Base-by-base conservation (phyloP, 2,113 vertebrate species). In the Phrynosoma platyrhinos region DNA sequence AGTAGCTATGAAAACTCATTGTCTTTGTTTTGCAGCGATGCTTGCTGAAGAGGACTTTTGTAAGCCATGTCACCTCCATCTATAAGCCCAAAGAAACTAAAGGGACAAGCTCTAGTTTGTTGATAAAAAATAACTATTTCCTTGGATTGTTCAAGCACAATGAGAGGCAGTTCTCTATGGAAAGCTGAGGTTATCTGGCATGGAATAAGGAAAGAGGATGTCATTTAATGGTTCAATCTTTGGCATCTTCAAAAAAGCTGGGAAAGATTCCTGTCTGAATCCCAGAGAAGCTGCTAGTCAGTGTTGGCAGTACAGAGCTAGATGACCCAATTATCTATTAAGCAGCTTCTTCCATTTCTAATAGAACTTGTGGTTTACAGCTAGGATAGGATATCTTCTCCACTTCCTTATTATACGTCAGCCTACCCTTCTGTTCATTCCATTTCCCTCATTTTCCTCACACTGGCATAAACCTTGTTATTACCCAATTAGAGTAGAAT, bases 1-100 rank as follows among this genome's bases (percentile, higher is more conserved):
- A 69, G 78, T 47, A 69, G 40, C 77, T 0, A 0, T 2, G 0
- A 0, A 1, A 66, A 75, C 30, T 32, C 25, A 12, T 30, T 66
- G 58, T 53, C 42, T 40, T 74, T 80, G 78, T 53, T 89, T 32
- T 90, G 47, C 74, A 20, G n/a, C 32, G 0, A 0, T 32, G 55
- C 69, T 81, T 14, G 32, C 47, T 68, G 36, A 75, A 23, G n/a
- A 76, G 30, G 78, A 47, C n/a, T 77, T 64, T 47, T 25, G 62
- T n/a, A 53, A 76, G 42, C 52, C 20, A 47, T 52, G 10, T 40
- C 9, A 16, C 9, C 25, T 76, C 62, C 12, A 68, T 30, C 82
- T 88, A 77, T 36, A 4, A 36, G n/a, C 20, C 20, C 25, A 5
- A 0, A 47, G 0, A 0, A 9, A n/a, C 32, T n/a, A 12, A 0